Percentiles rank a stretch among this genome's conserved stretches.
phyloP scores from a whole-genome alignment of 2,797 vertebrate species.

The Rhinatrema bivittatum region DNA sequence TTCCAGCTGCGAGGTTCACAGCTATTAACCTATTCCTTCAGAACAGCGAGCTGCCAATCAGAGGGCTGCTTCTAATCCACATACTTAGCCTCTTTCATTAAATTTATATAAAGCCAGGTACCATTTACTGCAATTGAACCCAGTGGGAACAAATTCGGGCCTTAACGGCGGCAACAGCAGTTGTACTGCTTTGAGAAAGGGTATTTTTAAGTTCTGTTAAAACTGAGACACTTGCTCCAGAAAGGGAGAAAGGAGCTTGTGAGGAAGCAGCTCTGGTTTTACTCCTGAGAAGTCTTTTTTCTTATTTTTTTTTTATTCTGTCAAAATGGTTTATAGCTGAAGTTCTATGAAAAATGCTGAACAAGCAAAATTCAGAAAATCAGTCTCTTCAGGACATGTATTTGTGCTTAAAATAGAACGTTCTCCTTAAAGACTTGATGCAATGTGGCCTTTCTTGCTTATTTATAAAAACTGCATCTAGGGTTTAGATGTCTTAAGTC shows the following conservation, averaged over 20 bases:
- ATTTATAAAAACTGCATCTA: too few relatives aligned
- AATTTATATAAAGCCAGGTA: conserved; percentile 26
- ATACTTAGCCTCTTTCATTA: conserved; percentile 32
- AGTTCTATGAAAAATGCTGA: conserved; percentile 8
- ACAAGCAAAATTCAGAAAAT: background rate
- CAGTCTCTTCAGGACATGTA: too few relatives aligned
- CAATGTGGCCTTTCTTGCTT: too few relatives aligned
- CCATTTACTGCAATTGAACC: conserved; percentile 32
- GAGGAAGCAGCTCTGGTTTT: too few relatives aligned
- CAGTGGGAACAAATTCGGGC: conserved; percentile 32
- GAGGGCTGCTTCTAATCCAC: conserved; percentile 36
- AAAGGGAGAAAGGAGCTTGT: too few relatives aligned
- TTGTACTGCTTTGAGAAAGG: conserved; percentile 13
- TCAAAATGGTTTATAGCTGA: conserved; percentile 8
- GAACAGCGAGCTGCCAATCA: conserved; percentile 40
- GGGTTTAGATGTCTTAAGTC: too few relatives aligned
- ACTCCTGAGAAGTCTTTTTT: background rate
- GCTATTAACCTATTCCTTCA: conserved; percentile 46
- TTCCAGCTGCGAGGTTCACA: conserved; percentile 46
- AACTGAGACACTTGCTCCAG: conserved; percentile 7
- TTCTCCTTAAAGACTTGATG: too few relatives aligned
- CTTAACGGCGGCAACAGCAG: conserved; percentile 12
- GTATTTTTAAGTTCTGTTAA: conserved; percentile 13
- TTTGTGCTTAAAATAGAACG: too few relatives aligned
- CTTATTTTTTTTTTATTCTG: conserved; percentile 4